Evolutionary conservation across 2,888 invertebrate species (phyloP).

Genomic region (Hypsopygia costalis): DNA sequence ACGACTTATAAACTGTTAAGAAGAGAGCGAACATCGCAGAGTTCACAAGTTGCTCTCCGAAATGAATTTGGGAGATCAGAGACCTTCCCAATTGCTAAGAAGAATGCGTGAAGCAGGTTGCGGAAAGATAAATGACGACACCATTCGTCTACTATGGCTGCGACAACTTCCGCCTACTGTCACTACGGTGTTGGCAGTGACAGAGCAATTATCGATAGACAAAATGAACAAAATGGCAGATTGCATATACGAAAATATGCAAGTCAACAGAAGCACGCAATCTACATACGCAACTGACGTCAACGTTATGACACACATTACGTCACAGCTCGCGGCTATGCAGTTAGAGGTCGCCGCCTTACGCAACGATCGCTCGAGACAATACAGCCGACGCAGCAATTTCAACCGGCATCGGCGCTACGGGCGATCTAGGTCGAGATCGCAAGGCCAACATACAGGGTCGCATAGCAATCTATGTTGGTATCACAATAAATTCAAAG

Average conservation of each 20-base stretch:
- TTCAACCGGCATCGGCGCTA: no score
- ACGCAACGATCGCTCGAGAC: no score
- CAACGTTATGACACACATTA: not conserved
- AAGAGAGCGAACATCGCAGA: slow-evolving; percentile 12
- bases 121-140: not conserved
- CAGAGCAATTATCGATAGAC: no score
- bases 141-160: not conserved
- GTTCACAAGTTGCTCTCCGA: slow-evolving; percentile 14
- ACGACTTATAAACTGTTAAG: slow-evolving; percentile 10
- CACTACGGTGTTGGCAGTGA: not conserved
- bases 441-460: no score
- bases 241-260: not conserved
- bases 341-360: no score
- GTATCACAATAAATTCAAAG: no score
- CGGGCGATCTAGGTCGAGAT: no score
- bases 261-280: not conserved
- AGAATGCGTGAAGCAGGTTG: not conserved
- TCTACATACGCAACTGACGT: not conserved
- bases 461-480: no score
- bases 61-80: slow-evolving; percentile 15
- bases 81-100: not conserved
- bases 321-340: not conserved
- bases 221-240: no score
- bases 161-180: not conserved
- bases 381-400: no score